phyloP scores from a whole-genome alignment of 92 coral and sea anemone species.

The Pocillopora meandrina region DNA sequence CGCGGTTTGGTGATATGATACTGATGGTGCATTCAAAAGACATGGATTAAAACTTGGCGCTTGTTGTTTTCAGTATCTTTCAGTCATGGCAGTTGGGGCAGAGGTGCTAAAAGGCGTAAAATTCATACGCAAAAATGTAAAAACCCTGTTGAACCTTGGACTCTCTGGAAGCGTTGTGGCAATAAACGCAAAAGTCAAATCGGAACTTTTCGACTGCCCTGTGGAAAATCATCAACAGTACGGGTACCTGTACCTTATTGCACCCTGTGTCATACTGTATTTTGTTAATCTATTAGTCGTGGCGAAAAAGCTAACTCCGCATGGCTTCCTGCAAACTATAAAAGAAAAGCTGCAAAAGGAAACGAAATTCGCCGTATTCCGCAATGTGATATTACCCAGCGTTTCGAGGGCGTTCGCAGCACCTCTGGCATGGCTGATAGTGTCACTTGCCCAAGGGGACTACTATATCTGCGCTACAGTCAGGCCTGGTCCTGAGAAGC shows the following conservation, averaged over 20 bases:
- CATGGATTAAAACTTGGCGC: too few species aligned
- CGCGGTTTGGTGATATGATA: too few species aligned
- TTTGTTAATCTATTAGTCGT: slow-evolving; percentile 18
- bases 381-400: not conserved
- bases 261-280: not conserved
- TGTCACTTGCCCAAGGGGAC: slow-evolving; percentile 4
- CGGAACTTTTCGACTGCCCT: not conserved
- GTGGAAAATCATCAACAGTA: not conserved
- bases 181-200: not conserved
- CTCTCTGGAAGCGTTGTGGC: not conserved
- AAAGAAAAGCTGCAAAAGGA: not conserved
- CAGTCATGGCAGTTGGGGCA: too few species aligned
- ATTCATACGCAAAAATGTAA: not conserved
- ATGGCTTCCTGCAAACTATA: not conserved
- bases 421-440: slow-evolving; percentile 21
- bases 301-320: slow-evolving; percentile 1
- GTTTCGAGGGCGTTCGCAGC: not conserved
- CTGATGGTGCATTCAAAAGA: too few species aligned
- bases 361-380: not conserved
- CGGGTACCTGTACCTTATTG: not conserved
- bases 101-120: too few species aligned
- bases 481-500: not conserved
- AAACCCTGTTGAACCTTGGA: not conserved
- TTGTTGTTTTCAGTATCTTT: too few species aligned
- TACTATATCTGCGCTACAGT: slow-evolving; percentile 22